phyloP scores from a whole-genome alignment of 2,113 vertebrate genomes.

The Chauna torquata region DNA sequence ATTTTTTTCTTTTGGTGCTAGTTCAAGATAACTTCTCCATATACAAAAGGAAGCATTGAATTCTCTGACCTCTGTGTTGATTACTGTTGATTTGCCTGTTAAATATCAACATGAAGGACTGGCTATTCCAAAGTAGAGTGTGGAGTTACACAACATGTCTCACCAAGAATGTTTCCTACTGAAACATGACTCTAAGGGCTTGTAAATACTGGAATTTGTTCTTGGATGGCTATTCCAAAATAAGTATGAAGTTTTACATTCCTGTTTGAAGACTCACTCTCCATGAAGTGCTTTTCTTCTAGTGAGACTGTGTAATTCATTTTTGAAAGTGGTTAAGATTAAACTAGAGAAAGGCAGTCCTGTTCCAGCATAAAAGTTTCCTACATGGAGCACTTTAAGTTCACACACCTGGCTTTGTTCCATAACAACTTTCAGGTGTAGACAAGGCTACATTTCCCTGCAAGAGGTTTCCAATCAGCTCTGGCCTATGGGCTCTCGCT shows the following conservation, averaged over 20 bases:
- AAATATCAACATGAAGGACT: background rate
- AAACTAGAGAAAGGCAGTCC: background rate
- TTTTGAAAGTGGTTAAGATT: background rate
- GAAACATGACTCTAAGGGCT: background rate
- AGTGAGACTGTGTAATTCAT: background rate
- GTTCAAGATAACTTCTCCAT: background rate
- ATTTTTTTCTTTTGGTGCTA: background rate
- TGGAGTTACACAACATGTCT: background rate
- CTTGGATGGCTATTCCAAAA: background rate
- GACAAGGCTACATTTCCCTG: background rate
- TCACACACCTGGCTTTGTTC: background rate
- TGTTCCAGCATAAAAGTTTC: background rate
- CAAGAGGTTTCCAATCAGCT: background rate
- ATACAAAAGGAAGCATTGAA: background rate
- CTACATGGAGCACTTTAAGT: background rate
- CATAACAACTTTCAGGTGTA: background rate
- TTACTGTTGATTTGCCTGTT: background rate
- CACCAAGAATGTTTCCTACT: background rate
- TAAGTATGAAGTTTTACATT: background rate
- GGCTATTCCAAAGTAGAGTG: background rate
- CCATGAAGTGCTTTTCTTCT: background rate
- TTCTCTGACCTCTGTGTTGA: background rate
- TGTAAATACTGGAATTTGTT: background rate
- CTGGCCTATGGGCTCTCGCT: background rate
- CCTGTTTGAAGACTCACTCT: background rate